Base-by-base conservation (phyloP, 2,797 vertebrate genomes). In the Diceros bicornis region DNA sequence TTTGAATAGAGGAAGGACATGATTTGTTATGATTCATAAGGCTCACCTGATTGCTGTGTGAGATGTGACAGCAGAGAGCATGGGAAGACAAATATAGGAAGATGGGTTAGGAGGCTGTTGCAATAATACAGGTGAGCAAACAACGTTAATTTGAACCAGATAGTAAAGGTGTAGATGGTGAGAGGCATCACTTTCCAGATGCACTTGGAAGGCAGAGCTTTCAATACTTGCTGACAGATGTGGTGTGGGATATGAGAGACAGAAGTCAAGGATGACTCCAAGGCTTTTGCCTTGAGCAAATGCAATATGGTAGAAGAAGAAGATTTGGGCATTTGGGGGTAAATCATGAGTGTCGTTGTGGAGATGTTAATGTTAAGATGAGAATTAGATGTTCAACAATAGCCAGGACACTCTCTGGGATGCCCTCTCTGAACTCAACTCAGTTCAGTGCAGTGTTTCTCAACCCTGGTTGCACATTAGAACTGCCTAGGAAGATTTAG, bases 361-460 rank as follows among this genome's bases (percentile, higher is more conserved):
- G 29, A 75, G n/a, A 52, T 83, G 16, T 59, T 82, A 93, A 89
- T 17, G 34, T 93, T 81, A 72, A 61, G 41, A 86, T 88, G 61
- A 50, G 37, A 93, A 64, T 57, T 25, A 52, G 18, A 62, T 44
- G 20, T 66, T 89, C 10, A 52, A 4, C n/a, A 79, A 11, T 66
- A 94, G 13, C 20, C 18, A 89, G 17, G 47, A 34, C 4, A 44
- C 18, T 91, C 47, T 89, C 34, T 75, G 18, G 16, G 27, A 41
- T 78, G 25, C 6, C 1, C 37, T 66, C 2, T 66, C 11, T 95
- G 32, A 96, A 72, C 4, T 18, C 75, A 66, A 96, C 27, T 17
- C 50, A 37, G 37, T 52, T 85, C 17, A 85, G 0, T 55, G 29
- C 1, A 5, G 11, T 74, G 27, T 2, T 44, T 86, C 57, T 82